Percentiles rank a stretch among this genome's conserved stretches.
Evolutionary conservation across 2,888 invertebrate species (phyloP).

Genomic region (Coenonympha arcania): DNA sequence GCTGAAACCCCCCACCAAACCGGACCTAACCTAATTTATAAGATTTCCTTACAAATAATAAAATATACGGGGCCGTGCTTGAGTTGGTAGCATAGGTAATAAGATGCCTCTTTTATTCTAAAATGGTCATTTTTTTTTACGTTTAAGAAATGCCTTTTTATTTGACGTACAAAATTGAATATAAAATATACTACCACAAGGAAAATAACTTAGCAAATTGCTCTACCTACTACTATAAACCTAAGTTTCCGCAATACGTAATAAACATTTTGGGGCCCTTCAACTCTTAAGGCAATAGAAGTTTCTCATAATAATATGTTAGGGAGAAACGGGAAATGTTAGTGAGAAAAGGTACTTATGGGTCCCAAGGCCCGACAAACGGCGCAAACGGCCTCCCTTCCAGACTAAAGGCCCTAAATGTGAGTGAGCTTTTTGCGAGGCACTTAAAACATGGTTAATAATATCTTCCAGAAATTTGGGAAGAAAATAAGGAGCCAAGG

Average conservation of each 20-base stretch:
- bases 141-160: no score
- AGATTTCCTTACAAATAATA: no score
- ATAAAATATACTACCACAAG: no score
- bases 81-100: no score
- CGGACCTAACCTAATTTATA: no score
- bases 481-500: background rate
- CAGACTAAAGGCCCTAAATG: conserved; percentile 9
- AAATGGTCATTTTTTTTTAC: no score
- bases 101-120: no score
- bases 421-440: conserved; percentile 14
- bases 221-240: background rate
- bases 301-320: background rate
- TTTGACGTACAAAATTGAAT: no score
- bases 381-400: conserved; percentile 11
- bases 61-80: no score
- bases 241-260: background rate
- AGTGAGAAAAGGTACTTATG: conserved; percentile 15
- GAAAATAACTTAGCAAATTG: no score
- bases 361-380: conserved; percentile 7
- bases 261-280: background rate
- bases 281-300: background rate
- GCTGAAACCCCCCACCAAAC: no score
- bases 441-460: conserved; percentile 17
- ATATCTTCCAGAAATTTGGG: conserved; percentile 11
- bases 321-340: conserved; percentile 5